phyloP scores from a whole-genome alignment of 2,113 vertebrate species.

The cattle (Bos taurus) region ARS-UCD2.0 NC_037336.1:3566501-3567000 shows the following conservation, averaged over 20 bases:
- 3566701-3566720: not conserved
- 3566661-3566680: not conserved
- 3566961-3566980: too few species aligned
- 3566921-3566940: too few species aligned
- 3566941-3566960: too few species aligned
- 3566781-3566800: not conserved
- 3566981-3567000: too few species aligned
- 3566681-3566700: not conserved
- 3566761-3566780: not conserved
- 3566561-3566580: not conserved
- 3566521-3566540: not conserved
- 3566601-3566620: not conserved
- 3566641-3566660: not conserved
- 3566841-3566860: too few species aligned
- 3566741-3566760: not conserved
- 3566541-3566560: not conserved
- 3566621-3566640: not conserved
- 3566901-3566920: too few species aligned
- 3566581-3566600: not conserved
- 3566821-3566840: accelerated
- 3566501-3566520: not conserved
- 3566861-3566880: too few species aligned
- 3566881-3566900: too few species aligned
- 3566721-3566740: not conserved
- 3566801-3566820: not conserved